Evolutionary conservation across 37 sponge, comb jelly and placozoan species (phyloP).

Genomic region (Agelas oroides): DNA sequence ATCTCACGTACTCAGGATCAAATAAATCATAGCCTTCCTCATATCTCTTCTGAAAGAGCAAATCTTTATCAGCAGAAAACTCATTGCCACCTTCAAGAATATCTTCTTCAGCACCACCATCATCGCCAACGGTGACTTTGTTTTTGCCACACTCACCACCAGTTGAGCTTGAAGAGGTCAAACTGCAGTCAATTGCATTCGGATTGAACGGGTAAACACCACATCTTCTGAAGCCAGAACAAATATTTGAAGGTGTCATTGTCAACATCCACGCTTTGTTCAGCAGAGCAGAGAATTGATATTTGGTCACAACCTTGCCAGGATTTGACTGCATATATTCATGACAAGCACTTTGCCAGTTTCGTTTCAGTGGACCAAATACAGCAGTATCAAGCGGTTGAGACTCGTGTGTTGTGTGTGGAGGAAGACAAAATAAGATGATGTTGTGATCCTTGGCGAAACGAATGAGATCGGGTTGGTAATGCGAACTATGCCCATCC

Average conservation of each 20-base stretch:
- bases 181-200: too few relatives aligned
- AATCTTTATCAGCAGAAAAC: neutral
- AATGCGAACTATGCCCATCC: constrained; percentile 49
- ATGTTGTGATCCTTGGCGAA: constrained; percentile 17
- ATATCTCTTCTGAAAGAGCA: neutral
- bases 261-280: constrained; percentile 24
- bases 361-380: constrained; percentile 17
- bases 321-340: constrained; percentile 12
- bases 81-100: neutral
- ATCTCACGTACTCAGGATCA: neutral
- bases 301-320: neutral
- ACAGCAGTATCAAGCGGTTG: constrained; percentile 30
- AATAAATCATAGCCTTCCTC: neutral
- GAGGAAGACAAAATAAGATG: constrained; percentile 21
- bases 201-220: constrained; percentile 44
- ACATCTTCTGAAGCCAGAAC: constrained; percentile 7
- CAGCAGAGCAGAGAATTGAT: constrained; percentile 20
- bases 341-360: constrained; percentile 35
- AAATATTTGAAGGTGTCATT: constrained; percentile 17
- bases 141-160: neutral
- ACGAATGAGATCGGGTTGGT: constrained; percentile 19
- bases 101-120: neutral
- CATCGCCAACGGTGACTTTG: neutral
- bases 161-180: too few relatives aligned
- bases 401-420: constrained; percentile 42